Evolutionary conservation across 2,113 vertebrate species (phyloP), one percentile per base, ranked within the genome.

Genomic region (Catagonus wagneri): DNA sequence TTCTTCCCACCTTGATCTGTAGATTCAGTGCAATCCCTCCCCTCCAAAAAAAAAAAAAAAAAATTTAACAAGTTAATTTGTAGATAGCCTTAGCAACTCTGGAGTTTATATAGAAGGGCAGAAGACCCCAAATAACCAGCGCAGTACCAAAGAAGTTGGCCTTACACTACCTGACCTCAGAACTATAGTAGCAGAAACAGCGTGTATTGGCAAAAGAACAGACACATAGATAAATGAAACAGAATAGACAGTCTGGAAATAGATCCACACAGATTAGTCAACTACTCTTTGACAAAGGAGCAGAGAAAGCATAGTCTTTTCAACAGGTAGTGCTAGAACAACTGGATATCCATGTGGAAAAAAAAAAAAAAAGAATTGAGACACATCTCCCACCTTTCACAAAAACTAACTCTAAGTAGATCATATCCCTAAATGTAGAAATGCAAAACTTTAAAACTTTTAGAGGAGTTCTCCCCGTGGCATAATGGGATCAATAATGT

Each of bases 21-120:
- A 66, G 74, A 88, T 66, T 95, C 19, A 84, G 17, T 60, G 32
- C 6, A 93, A 14, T 88, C n/a, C 9, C 44, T 44, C 44, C 44
- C 4, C 44, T 8, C 44, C 71, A 61, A 34, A 54, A 4, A 61
- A 96, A 75, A 83, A n/a, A n/a, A n/a, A n/a, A 86, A 85, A 61
- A 96, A 75, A 83, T 88, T 29, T 65, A 93, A 25, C 29, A 89
- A 60, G 25, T 88, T 69, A 68, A 66, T 94, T 69, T 86, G 22
- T 65, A 78, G n/a, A 22, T 87, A 81, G 56, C 44, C 44, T 44
- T 44, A 44, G 44, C 44, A 44, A 44, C 44, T 90, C 17, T 79
- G 58, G 93, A 85, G 61, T 68, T 89, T 90, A 71, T 65, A 27
- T 39, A 34, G 44, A 58, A 96, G 69, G 23, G 27, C 60, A 52